Evolutionary conservation across 2,113 vertebrate species (phyloP), one percentile per base, ranked within the genome.

Genomic region (Oncorhynchus gorbuscha): DNA sequence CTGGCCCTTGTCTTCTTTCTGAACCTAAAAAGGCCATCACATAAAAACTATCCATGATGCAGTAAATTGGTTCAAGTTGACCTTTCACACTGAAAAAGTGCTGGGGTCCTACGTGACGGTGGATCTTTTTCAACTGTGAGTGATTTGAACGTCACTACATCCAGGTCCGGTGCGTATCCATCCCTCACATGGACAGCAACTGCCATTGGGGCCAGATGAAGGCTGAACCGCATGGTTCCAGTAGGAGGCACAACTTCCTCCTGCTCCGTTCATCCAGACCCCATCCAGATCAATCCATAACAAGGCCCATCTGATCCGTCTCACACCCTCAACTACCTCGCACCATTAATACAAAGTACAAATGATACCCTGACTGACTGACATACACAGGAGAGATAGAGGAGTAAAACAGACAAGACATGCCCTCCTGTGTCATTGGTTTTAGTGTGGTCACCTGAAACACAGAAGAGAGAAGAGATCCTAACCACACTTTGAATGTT

Each of bases 241-340:
- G 14, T 49, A n/a, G 69, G 51, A 26, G 71, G 62, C 71, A 61
- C 30, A 4, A 49, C 64, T 32, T 78, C 71, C 49, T 16, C 32
- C 49, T 22, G 39, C 32, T 16, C 13, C 3, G 64, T 73, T 32
- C 62, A 58, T 30, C 48, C 20, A n/a, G 48, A 13, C n/a, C 49
- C 66, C n/a, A 39, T 73, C n/a, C 39, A 66, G 35, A 66, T 55
- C 61, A 45, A 78, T 73, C 45, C 59, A 39, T 16, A 48, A 26
- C 28, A 20, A 18, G 20, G 55, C 55, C 20, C 59, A 62, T n/a
- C 59, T 62, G 18, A n/a, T 62, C 59, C n/a, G 9, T 58, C 55
- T 58, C 59, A 24, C 59, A 62, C n/a, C 59, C 9, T 62, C 59
- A 62, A 8, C 8, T 62, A 11, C 59, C n/a, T 62, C 8, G 20